phyloP scores from a whole-genome alignment of 2,113 vertebrate species.

The Ciconia stormi region DNA sequence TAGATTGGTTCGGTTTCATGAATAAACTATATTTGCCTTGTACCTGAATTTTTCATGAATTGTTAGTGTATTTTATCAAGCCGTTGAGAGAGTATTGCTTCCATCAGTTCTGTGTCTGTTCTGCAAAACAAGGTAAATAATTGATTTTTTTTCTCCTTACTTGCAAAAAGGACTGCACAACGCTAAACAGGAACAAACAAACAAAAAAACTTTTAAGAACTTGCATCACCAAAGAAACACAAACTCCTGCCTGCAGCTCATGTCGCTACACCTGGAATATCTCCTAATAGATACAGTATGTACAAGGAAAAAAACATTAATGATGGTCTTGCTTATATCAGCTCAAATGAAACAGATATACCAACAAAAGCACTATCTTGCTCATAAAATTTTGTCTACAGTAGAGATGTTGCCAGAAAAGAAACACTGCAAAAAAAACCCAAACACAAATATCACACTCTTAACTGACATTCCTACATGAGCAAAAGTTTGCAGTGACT shows the following conservation, averaged over 20 bases:
- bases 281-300: not conserved
- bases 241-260: not conserved
- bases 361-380: not conserved
- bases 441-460: not conserved
- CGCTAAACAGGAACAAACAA: not conserved
- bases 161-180: not conserved
- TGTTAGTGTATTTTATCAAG: not conserved
- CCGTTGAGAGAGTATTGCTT: not conserved
- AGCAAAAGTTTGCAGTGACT: not conserved
- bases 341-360: not conserved
- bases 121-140: slow-evolving; percentile 3
- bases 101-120: not conserved
- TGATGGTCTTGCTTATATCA: not conserved
- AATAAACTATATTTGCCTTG: slow-evolving; percentile 4
- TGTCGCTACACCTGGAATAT: not conserved
- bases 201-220: not conserved
- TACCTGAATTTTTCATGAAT: slow-evolving; percentile 17
- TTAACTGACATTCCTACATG: not conserved
- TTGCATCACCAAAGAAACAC: not conserved
- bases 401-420: not conserved
- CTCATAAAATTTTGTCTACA: not conserved
- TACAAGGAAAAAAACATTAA: not conserved
- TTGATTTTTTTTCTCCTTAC: not conserved
- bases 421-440: not conserved
- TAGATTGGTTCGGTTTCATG: not conserved